Conservation (phyloP, 2,888 invertebrate genomes). For the Cecidostiba fungosa region DNA sequence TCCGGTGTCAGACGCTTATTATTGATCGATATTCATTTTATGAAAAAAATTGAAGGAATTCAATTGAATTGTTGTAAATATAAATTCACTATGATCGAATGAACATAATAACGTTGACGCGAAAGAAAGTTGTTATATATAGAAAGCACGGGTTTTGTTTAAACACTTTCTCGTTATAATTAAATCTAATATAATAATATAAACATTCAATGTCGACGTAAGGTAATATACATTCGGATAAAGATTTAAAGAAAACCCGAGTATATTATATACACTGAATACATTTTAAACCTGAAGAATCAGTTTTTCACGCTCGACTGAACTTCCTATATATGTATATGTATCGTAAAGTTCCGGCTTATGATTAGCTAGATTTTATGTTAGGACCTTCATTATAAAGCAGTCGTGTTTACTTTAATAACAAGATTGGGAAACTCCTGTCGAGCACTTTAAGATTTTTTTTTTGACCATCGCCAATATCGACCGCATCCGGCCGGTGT, state of each 20-base stretch:
- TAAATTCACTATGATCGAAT: no score
- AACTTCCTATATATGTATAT: background rate
- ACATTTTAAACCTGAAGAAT: background rate
- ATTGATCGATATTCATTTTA: no score
- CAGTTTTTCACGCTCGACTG: background rate
- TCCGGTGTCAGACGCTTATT: no score
- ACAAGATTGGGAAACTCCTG: background rate
- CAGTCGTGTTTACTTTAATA: constrained; percentile 2
- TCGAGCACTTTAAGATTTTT: background rate
- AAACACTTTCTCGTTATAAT: background rate
- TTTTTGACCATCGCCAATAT: background rate
- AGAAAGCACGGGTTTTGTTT: background rate
- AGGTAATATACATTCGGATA: background rate
- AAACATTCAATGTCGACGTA: background rate
- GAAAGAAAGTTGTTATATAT: background rate
- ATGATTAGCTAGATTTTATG: background rate
- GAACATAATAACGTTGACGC: background rate
- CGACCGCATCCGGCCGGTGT: background rate
- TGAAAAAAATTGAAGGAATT: no score
- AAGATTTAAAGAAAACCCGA: background rate
- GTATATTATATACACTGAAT: no score
- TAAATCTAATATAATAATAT: background rate
- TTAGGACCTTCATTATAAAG: constrained; percentile 10
- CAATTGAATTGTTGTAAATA: no score
- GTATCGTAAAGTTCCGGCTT: background rate